These are phyloP conservation scores for Drosophila hydei DNA, from an alignment of 1,140 invertebrate genomes.

Conservation along the genomic window DNA sequence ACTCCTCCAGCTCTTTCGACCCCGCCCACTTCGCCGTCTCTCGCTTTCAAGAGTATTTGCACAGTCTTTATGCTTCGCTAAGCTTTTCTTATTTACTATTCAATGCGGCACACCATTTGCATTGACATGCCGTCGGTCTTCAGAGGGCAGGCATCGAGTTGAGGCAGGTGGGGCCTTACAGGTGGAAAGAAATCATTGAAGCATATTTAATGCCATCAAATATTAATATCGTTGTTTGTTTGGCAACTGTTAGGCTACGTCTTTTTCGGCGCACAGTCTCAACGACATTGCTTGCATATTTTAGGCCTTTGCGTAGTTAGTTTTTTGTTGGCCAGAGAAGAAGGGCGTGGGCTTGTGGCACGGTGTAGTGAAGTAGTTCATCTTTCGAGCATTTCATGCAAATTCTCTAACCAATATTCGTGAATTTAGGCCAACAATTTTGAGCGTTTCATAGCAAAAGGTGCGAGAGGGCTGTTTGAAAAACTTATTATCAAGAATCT, in stretches of 20 bases:
- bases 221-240: slow-evolving; percentile 59
- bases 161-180: not conserved
- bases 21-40: not conserved
- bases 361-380: not conserved
- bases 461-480: not conserved
- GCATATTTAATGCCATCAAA: slow-evolving; percentile 66
- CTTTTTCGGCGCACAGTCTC: slow-evolving; percentile 20
- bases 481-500: not conserved
- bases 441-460: too few relatives aligned
- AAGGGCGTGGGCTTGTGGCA: not conserved
- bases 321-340: not conserved
- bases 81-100: slow-evolving; percentile 51
- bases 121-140: slow-evolving; percentile 35
- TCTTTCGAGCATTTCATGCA: slow-evolving; percentile 27
- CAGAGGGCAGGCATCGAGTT: not conserved
- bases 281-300: slow-evolving; percentile 50
- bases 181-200: slow-evolving; percentile 56
- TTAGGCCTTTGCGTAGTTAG: slow-evolving; percentile 29
- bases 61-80: slow-evolving; percentile 40
- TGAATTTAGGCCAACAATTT: slow-evolving; percentile 11
- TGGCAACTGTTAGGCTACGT: slow-evolving; percentile 24
- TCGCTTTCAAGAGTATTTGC: slow-evolving; percentile 16
- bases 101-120: slow-evolving; percentile 52
- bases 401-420: slow-evolving; percentile 21
- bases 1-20: not conserved